phyloP scores from a whole-genome alignment of 1,140 invertebrate species.

The Drosophila jambulina region DNA sequence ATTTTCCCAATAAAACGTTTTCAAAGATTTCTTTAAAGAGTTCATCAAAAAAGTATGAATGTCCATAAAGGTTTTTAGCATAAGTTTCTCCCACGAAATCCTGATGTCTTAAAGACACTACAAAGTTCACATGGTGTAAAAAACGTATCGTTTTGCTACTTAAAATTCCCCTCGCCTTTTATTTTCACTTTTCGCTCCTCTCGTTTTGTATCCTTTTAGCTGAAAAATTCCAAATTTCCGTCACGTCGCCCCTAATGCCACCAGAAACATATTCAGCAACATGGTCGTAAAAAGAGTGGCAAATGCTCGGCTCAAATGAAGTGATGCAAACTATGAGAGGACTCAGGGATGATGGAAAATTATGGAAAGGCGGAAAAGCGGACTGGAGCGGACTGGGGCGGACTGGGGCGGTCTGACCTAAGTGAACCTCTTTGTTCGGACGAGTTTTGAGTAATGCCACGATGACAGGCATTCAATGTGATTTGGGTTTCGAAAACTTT shows the following conservation, averaged over 20 bases:
- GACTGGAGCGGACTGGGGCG: not conserved
- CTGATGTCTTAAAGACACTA: not conserved
- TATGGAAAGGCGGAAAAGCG: slow-evolving; percentile 20
- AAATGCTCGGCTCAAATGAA: slow-evolving; percentile 22
- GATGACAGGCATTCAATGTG: slow-evolving; percentile 46
- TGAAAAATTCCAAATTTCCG: slow-evolving; percentile 22
- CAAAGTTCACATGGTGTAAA: not conserved
- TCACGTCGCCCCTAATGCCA: slow-evolving; percentile 38
- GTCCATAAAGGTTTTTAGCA: not conserved
- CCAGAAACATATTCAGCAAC: slow-evolving; percentile 25
- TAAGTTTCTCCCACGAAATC: not conserved
- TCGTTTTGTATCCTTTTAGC: slow-evolving; percentile 35
- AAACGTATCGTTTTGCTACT: not conserved
- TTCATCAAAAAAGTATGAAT: not conserved
- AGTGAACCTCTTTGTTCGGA: slow-evolving; percentile 48
- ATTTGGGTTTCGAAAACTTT: slow-evolving; percentile 41
- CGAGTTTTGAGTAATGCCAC: slow-evolving; percentile 45
- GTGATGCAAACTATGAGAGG: slow-evolving; percentile 39
- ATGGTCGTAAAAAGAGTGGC: slow-evolving; percentile 39
- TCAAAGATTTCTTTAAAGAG: not conserved
- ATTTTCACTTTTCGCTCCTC: slow-evolving; percentile 21
- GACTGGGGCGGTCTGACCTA: slow-evolving; percentile 28
- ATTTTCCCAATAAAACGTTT: not conserved
- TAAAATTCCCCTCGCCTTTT: not conserved
- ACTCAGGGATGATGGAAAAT: slow-evolving; percentile 15